Base-by-base conservation (phyloP, 2,113 vertebrate species). In the Mobula birostris region DNA sequence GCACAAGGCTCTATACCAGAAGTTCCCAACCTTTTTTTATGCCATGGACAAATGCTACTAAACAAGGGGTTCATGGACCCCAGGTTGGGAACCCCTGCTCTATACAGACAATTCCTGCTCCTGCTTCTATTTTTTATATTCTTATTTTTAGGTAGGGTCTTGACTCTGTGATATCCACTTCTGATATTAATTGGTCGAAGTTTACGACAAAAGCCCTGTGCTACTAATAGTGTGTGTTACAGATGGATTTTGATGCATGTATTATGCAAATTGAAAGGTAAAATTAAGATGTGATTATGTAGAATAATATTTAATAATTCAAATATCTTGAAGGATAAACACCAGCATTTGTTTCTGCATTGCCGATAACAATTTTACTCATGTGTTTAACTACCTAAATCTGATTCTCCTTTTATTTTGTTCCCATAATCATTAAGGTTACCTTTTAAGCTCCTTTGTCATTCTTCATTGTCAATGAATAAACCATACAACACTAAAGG, bases 381-480 rank as follows among this genome's bases (percentile, higher is more conserved):
- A 27, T 32, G 36, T n/a, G 27, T 66, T 88, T 32, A 88, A 88
- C 29, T 87, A 61, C 9, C 58, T 7, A 27, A 87, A 29, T 61
- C 12, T 5, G 29, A 63, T 63, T n/a, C 27, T 63, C 6, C 24
- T 14, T 63, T 87, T 3, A 12, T 87, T 27, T n/a, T 63, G 56
- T n/a, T 63, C 56, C 58, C 6, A 7, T 63, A 87, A 87, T 87
- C 83, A 92, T 70, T 21, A 36, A 36, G 61, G 66, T 92, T 40
- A 72, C 32, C 72, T 92, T 48, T 92, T 36, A 63, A 92, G 36
- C 21, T 19, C 19, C 63, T 92, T 36, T 21, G 2, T 92, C 21
- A 21, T 72, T 92, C 40, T 27, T 92, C 90, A 92, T 32, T 92
- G 63, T 92, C 66, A 92, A 72, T 92, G 90, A 92, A 92, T 32